phyloP scores from a whole-genome alignment of 2,797 vertebrate species.

The Acomys russatus region DNA sequence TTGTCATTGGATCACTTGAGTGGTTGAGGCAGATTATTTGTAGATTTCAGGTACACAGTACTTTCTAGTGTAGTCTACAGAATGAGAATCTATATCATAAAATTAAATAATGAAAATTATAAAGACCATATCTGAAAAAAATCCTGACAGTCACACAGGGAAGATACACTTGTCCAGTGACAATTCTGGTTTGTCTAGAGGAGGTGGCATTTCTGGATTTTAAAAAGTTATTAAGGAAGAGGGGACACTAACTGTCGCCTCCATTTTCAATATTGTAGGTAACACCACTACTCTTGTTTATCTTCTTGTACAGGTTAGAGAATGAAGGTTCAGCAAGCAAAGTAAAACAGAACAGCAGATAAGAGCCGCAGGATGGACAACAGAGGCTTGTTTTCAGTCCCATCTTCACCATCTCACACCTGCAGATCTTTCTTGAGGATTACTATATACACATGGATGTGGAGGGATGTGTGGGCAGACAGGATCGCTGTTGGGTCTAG shows the following conservation, averaged over 20 bases:
- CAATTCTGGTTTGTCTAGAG: neutral
- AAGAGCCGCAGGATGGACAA: neutral
- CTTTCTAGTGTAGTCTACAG: neutral
- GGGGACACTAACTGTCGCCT: accelerated
- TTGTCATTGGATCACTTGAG: neutral
- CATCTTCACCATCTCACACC: neutral
- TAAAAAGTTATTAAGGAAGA: neutral
- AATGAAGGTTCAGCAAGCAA: too few species aligned
- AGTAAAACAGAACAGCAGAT: neutral
- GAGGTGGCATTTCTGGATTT: neutral
- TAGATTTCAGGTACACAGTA: neutral
- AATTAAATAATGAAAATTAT: neutral
- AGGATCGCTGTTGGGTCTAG: neutral
- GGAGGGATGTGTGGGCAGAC: neutral
- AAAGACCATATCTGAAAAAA: neutral
- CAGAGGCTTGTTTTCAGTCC: neutral
- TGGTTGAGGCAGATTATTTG: neutral
- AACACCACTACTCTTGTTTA: neutral
- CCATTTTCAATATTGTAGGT: neutral
- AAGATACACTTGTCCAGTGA: neutral
- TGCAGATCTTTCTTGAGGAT: neutral
- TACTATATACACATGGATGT: neutral
- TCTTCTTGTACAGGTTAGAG: neutral
- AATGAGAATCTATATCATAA: neutral
- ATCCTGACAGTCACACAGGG: conserved; percentile 15